Evolutionary conservation across 2,888 invertebrate genomes (phyloP), one percentile per base, ranked within the genome.

Genomic region (Microplitis deprimator): DNA sequence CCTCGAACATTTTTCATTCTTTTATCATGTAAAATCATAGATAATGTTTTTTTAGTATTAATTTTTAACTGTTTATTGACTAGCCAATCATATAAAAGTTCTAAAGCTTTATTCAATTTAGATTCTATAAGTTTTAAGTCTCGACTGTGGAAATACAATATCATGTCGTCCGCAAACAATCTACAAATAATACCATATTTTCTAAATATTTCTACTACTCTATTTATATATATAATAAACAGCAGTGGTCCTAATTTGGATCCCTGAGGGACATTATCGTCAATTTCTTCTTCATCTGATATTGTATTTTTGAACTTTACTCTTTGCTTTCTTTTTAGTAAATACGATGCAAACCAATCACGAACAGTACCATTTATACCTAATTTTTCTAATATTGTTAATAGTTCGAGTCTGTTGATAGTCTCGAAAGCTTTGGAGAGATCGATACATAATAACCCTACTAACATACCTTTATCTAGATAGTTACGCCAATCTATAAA

Each of bases 381-480:
- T 72, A 61, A 64, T 20, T 13, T 73, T 65, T 60, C 65, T 68
- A 73, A 29, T 79, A 64, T 75, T 10, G 65, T n/a, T 4, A 80
- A 20, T 39, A 81, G 62, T 17, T 29, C 68, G 17, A 67, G 8
- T 60, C 72, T 73, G 59, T 81, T 73, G 4, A 81, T 64, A n/a
- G 80, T 80, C 72, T 80, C 81, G 76, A 81, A 80, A 1, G 81
- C 80, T 39, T 79, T 68, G 17, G 73, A 77, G 40, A 80, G 61
- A 61, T 81, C 80, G 64, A 81, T 67, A 68, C 79, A 81, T 8
- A 81, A 59, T 3, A 69, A 74, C 17, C 77, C 60, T 7, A 76
- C 59, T 17, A 70, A 41, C 13, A 79, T 16, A 7, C 77, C 73
- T 6, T 75, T 10, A 59, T 80, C 79, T 59, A 78, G 6, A 7